Conservation (phyloP, 2,113 vertebrate genomes). For the Thomomys bottae region DNA sequence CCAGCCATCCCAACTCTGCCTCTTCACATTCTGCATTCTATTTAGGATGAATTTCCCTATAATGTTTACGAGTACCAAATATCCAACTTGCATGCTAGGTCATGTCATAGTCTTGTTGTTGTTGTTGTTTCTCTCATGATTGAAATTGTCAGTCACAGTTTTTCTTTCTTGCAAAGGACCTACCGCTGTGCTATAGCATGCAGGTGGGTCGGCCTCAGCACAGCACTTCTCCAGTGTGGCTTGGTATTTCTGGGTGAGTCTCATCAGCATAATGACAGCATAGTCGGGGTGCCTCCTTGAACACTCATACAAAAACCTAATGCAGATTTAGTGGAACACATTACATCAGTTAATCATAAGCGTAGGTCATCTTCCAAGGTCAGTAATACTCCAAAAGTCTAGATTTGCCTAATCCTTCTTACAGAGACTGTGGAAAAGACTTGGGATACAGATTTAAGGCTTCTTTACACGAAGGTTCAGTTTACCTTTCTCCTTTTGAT, state of each 20-base stretch:
- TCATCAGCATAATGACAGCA: slow-evolving; percentile 61
- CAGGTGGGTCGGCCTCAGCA: slow-evolving; percentile 71
- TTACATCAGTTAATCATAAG: not conserved
- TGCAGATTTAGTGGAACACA: not conserved
- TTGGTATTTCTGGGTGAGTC: slow-evolving; percentile 75
- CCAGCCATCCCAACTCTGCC: too few relatives aligned
- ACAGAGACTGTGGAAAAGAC: not conserved
- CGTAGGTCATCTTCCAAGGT: not conserved
- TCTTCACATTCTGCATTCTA: too few relatives aligned
- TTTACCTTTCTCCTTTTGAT: not conserved
- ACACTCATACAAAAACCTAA: slow-evolving; percentile 83
- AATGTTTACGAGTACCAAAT: slow-evolving; percentile 31
- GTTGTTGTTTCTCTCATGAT: not conserved
- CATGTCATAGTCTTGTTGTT: not conserved
- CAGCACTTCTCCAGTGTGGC: slow-evolving; percentile 83
- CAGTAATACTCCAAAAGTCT: not conserved
- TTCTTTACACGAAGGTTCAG: not conserved
- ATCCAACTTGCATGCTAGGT: not conserved
- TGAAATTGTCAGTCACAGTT: not conserved
- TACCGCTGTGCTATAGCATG: slow-evolving; percentile 79
- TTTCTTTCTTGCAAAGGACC: slow-evolving; percentile 52
- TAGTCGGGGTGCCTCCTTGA: slow-evolving; percentile 75
- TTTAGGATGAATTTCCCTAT: not conserved
- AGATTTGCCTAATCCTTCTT: not conserved
- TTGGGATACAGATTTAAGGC: not conserved